Conservation (phyloP, 2,113 vertebrate genomes). For the Pleuronectes platessa region DNA sequence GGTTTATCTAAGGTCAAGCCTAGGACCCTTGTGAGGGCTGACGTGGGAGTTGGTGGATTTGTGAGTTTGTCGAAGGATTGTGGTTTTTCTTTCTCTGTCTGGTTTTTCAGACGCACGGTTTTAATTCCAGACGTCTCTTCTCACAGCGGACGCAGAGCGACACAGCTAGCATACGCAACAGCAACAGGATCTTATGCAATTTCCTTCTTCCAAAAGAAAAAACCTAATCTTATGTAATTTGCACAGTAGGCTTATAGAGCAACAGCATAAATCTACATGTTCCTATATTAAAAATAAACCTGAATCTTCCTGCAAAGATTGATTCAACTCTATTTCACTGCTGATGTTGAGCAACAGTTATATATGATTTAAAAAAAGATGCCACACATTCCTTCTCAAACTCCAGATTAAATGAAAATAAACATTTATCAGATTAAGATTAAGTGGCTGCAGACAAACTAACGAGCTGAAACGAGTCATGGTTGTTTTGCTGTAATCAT, state of each 20-base stretch:
- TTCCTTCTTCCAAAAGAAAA: not conserved
- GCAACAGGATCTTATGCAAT: constrained; percentile 43
- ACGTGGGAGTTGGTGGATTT: constrained; percentile 19
- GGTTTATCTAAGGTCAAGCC: constrained; percentile 43
- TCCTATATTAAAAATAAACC: not conserved
- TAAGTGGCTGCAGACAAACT: not conserved
- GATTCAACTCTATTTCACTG: no score
- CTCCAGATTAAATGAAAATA: not conserved
- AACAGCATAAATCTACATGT: constrained; percentile 16
- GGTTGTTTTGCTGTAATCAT: constrained; percentile 22
- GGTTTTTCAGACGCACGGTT: constrained; percentile 26
- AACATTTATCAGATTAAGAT: not conserved
- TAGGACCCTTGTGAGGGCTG: not conserved
- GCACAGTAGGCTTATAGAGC: constrained; percentile 13
- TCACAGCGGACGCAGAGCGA: not conserved
- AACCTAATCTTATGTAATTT: constrained; percentile 41
- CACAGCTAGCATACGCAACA: constrained; percentile 12
- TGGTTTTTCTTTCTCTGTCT: constrained; percentile 8
- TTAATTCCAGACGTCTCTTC: constrained; percentile 5
- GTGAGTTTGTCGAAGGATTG: constrained; percentile 2
- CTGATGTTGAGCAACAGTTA: not conserved
- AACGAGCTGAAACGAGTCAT: not conserved
- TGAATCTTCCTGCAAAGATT: no score
- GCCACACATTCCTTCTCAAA: not conserved
- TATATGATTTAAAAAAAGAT: not conserved